Percentiles rank a stretch among this genome's conserved stretches.
phyloP scores from a whole-genome alignment of 2,888 invertebrate species.

The Frankliniella fusca region DNA sequence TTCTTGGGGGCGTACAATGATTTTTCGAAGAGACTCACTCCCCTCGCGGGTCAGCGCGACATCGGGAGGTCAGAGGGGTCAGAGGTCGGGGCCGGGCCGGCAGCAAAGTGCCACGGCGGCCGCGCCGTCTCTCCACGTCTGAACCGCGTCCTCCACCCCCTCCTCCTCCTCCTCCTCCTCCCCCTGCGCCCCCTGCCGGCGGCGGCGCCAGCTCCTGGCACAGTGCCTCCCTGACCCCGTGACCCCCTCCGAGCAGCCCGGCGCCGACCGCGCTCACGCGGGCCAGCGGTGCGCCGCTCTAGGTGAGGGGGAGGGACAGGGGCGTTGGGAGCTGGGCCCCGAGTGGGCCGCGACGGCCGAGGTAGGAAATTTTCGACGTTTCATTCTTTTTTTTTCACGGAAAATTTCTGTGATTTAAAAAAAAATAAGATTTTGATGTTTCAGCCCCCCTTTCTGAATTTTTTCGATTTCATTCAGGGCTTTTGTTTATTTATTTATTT shows the following conservation, averaged over 20 bases:
- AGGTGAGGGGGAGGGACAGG: slow-evolving; percentile 46
- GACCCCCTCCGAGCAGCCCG: slow-evolving; percentile 44
- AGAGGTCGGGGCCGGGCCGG: background rate
- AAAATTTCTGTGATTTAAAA: too few relatives aligned
- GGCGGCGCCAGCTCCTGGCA: slow-evolving; percentile 31
- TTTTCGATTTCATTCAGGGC: too few relatives aligned
- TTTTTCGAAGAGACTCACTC: too few relatives aligned
- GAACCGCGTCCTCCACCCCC: background rate
- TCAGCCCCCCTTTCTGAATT: too few relatives aligned
- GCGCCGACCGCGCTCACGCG: background rate
- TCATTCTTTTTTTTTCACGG: too few relatives aligned
- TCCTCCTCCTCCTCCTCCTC: background rate
- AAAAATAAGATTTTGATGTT: too few relatives aligned
- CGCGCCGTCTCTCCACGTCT: background rate
- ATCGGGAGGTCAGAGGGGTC: too few relatives aligned
- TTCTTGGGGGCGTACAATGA: too few relatives aligned
- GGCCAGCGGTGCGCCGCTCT: slow-evolving; percentile 44
- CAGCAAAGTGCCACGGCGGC: background rate
- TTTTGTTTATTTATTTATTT: too few relatives aligned
- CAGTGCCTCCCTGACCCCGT: slow-evolving; percentile 36
- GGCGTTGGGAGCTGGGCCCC: slow-evolving; percentile 39
- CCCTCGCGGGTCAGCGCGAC: too few relatives aligned
- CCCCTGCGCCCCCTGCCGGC: slow-evolving; percentile 28
- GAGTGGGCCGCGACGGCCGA: too few relatives aligned
- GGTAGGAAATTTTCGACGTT: too few relatives aligned